Evolutionary conservation across 2,113 vertebrate genomes (phyloP), one percentile per base, ranked within the genome.

Genomic region (Gadus macrocephalus): DNA sequence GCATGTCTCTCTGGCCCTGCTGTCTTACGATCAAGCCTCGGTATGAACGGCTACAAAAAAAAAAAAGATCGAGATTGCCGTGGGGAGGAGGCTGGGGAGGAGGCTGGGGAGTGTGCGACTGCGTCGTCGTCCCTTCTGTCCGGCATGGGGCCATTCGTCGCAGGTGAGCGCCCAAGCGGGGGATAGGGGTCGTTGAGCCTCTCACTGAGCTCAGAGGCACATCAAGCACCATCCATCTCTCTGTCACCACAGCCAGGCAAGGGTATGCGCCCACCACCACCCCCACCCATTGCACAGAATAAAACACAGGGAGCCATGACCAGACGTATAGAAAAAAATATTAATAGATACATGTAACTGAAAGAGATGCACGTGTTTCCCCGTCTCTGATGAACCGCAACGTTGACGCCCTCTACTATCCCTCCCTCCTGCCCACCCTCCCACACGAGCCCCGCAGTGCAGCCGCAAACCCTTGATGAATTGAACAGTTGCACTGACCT

Each of bases 71-170:
- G 55, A 0, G 28, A 67, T 15, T 15, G 7, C 8, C 2, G 42
- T 14, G 2, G 42, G 8, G 11, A 6, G 16, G 72, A 56, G 68
- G 68, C 6, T 73, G 70, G 74, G 16, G 20, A 20, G 20, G 20
- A 1, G 20, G 20, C 20, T 20, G 20, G 20, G 64, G 42, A 49
- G 62, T 77, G 73, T 64, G 67, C 63, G 60, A 78, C 65, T 84
- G 63, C 2, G 62, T 49, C 62, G 73, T 49, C 62, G 73, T 66
- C 74, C 78, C 83, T 81, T 80, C 83, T 83, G 73, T 72, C 69
- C 67, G 56, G 69, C 53, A 64, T 71, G 71, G 76, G 83, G 75
- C 78, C 67, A 81, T 86, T 83, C 17, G 79, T 85, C 80, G 79
- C 67, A 53, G 74, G 63, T 69, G 83, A 85, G 77, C 1, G 2